These are phyloP conservation scores for Eugnorisma glareosa DNA, from an alignment of 2,888 invertebrate genomes.

Conservation along the genomic window DNA sequence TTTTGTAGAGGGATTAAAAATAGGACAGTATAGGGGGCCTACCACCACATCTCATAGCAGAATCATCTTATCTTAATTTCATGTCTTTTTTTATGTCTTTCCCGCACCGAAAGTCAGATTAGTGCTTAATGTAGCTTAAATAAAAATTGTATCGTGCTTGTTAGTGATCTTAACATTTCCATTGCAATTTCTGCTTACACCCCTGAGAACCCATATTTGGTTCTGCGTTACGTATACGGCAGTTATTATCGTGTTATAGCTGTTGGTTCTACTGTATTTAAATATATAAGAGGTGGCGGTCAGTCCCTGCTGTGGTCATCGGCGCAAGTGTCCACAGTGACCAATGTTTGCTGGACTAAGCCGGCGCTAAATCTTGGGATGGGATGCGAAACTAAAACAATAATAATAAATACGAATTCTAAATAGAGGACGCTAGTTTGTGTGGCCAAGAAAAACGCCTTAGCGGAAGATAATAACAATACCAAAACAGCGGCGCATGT, in stretches of 20 bases:
- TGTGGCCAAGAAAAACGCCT: conserved; percentile 63
- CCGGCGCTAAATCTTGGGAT: conserved; percentile 67
- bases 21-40: background rate
- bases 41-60: background rate
- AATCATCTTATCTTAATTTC: background rate
- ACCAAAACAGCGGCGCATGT: background rate
- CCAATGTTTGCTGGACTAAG: conserved; percentile 59
- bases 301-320: conserved; percentile 11
- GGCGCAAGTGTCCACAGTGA: conserved; percentile 43
- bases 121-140: background rate
- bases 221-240: background rate
- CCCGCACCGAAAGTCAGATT: background rate
- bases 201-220: background rate
- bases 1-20: conserved; percentile 40
- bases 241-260: background rate
- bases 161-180: background rate
- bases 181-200: background rate
- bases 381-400: conserved; percentile 74
- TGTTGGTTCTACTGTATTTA: background rate
- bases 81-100: background rate
- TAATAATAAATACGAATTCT: conserved; percentile 78
- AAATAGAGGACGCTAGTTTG: conserved; percentile 71
- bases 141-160: background rate
- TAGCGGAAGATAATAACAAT: background rate
- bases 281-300: background rate